Conservation (phyloP, 30 jellyfish, hydroid and myxozoan genomes). For the Cassiopea andromeda region DNA sequence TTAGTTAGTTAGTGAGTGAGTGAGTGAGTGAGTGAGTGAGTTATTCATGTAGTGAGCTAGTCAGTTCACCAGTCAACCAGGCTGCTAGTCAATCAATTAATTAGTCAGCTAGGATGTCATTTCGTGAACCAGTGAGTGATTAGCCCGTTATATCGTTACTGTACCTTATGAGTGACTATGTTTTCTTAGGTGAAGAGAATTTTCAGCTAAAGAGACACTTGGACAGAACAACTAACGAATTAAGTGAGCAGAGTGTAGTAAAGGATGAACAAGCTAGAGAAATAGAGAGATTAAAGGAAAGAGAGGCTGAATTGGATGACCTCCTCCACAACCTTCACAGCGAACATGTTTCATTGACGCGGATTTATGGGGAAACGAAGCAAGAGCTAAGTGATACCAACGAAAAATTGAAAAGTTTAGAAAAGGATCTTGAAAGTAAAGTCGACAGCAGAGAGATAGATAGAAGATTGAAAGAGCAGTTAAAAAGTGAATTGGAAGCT, state of each 20-base stretch:
- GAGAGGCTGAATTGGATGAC: conserved; percentile 56
- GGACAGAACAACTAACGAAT: neutral
- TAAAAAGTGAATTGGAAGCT: conserved; percentile 40
- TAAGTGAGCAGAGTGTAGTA: conserved; percentile 10
- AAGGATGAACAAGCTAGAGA: neutral
- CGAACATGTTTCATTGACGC: conserved; percentile 45
- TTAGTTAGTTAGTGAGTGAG: neutral
- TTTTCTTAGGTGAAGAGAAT: conserved; percentile 5
- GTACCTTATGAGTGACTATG: neutral
- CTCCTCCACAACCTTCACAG: conserved; percentile 51
- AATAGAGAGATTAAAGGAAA: conserved; percentile 10
- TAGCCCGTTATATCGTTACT: too few relatives aligned
- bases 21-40: neutral
- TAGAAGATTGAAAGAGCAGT: conserved; percentile 12
- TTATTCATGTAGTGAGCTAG: too few relatives aligned
- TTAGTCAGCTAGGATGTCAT: neutral
- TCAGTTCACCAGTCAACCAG: neutral
- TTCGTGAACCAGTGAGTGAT: neutral
- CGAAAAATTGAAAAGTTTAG: conserved; percentile 12
- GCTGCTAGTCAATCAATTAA: neutral
- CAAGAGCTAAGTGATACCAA: conserved; percentile 21
- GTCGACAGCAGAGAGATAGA: conserved; percentile 25
- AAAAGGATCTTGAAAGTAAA: conserved; percentile 17
- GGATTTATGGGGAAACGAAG: conserved; percentile 55
- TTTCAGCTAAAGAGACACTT: neutral